phyloP scores from a whole-genome alignment of 2,797 vertebrate genomes.

The Sandelia bainsii region DNA sequence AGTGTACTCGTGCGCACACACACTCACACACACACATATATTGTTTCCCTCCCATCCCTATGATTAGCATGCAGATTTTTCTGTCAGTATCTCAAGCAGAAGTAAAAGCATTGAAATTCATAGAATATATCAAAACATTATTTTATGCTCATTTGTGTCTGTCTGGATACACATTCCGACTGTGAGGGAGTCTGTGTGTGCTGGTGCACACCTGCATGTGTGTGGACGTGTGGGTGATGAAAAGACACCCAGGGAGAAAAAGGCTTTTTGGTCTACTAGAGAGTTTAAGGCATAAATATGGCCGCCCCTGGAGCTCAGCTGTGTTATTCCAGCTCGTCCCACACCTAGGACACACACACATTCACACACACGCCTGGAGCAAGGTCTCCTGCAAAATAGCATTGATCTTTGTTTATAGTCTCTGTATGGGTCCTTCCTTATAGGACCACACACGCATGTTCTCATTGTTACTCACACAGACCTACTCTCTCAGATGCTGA shows the following conservation, averaged over 20 bases:
- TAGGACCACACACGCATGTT: constrained; percentile 76
- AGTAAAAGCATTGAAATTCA: constrained; percentile 77
- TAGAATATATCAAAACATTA: constrained; percentile 70
- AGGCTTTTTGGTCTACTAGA: constrained; percentile 55
- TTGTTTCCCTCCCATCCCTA: constrained; percentile 40
- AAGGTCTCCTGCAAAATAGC: constrained; percentile 76
- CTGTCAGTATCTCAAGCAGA: constrained; percentile 67
- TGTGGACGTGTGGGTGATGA: constrained; percentile 46
- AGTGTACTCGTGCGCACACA: constrained; percentile 25
- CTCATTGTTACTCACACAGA: constrained; percentile 60
- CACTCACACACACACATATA: constrained; percentile 25
- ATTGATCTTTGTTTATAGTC: constrained; percentile 82
- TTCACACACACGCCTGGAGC: constrained; percentile 70
- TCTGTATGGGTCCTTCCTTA: constrained; percentile 80
- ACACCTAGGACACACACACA: constrained; percentile 70
- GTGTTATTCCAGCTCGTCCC: constrained; percentile 76
- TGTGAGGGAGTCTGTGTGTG: constrained; percentile 7
- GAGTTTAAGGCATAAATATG: constrained; percentile 73
- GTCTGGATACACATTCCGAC: constrained; percentile 43
- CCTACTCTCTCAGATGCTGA: constrained; percentile 48
- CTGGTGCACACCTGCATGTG: constrained; percentile 6
- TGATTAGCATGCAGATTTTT: constrained; percentile 78
- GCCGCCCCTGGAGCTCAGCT: constrained; percentile 75
- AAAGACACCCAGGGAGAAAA: constrained; percentile 59
- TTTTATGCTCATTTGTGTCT: constrained; percentile 65